Evolutionary conservation across 2,888 invertebrate genomes (phyloP).

Genomic region (Pterostichus niger): DNA sequence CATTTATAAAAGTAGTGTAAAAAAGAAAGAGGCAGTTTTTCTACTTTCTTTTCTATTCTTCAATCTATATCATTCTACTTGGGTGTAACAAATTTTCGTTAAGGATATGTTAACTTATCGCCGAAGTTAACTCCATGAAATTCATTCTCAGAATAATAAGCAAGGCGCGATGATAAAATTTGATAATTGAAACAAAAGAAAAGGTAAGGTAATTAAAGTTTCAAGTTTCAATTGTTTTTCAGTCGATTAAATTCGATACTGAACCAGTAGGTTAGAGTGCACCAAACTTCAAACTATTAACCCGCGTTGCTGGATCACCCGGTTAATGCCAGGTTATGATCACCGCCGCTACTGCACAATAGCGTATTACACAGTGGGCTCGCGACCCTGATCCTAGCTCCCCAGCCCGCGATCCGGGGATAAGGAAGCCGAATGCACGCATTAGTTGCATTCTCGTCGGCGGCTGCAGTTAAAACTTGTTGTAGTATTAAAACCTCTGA

Average conservation of each 20-base stretch:
- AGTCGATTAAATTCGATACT: not conserved
- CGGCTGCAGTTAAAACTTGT: slow-evolving; percentile 73
- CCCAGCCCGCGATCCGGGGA: not conserved
- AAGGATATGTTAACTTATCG: no score
- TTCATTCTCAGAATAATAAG: no score
- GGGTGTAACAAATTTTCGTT: no score
- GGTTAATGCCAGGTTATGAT: slow-evolving; percentile 32
- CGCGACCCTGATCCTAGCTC: slow-evolving; percentile 6
- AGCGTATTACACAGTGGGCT: slow-evolving; percentile 1
- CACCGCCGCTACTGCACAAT: slow-evolving; percentile 12
- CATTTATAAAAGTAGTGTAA: no score
- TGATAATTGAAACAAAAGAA: no score
- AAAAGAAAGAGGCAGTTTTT: no score
- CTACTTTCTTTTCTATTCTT: no score
- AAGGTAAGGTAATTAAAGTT: no score
- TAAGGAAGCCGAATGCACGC: slow-evolving; percentile 55
- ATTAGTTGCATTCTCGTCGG: slow-evolving; percentile 67
- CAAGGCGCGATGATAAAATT: no score
- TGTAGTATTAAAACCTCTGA: slow-evolving; percentile 73
- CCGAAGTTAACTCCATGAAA: no score
- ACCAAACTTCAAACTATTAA: slow-evolving; percentile 2
- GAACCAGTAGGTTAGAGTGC: not conserved
- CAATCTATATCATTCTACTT: no score
- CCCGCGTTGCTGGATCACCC: not conserved
- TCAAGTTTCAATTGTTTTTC: not conserved